Percentiles rank a stretch among this genome's conserved stretches.
These are phyloP conservation scores for Tenthredo amoena DNA, from an alignment of 2,888 invertebrate genomes.

Conservation along the genomic window DNA sequence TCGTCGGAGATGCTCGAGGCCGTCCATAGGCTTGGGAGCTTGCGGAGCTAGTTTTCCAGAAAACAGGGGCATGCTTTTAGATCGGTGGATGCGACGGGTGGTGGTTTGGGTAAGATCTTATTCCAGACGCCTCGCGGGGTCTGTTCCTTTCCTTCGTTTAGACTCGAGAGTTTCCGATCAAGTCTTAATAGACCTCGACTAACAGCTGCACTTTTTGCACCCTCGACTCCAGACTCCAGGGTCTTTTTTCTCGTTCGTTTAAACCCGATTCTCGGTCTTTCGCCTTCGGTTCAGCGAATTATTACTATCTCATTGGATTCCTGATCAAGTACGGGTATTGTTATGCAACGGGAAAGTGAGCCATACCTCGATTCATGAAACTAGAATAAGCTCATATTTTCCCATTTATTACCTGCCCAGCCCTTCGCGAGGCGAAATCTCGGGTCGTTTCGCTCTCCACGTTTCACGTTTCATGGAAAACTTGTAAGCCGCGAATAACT, in stretches of 20 bases:
- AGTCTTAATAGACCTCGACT: conserved; percentile 26
- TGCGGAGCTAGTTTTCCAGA: conserved; percentile 65
- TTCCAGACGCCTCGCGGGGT: conserved; percentile 15
- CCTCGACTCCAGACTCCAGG: background rate
- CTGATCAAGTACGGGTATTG: background rate
- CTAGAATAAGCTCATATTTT: background rate
- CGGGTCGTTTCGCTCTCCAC: conserved; percentile 51
- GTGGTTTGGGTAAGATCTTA: conserved; percentile 2
- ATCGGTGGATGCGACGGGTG: conserved; percentile 50
- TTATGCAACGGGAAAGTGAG: background rate
- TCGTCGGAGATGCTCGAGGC: conserved; percentile 46
- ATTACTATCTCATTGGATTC: background rate
- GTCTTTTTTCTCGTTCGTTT: background rate
- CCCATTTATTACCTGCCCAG: background rate
- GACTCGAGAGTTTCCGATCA: conserved; percentile 19
- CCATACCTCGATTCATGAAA: background rate
- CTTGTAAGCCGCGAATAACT: conserved; percentile 64
- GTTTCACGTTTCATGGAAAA: conserved; percentile 59
- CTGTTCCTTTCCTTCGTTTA: background rate
- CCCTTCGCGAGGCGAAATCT: background rate
- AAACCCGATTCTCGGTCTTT: background rate
- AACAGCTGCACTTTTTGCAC: conserved; percentile 1
- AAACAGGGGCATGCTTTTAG: conserved; percentile 75
- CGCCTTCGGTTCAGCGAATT: background rate
- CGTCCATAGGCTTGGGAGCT: conserved; percentile 30